phyloP scores from a whole-genome alignment of 2,797 vertebrate species.

The Hippopotamyrus pictus region DNA sequence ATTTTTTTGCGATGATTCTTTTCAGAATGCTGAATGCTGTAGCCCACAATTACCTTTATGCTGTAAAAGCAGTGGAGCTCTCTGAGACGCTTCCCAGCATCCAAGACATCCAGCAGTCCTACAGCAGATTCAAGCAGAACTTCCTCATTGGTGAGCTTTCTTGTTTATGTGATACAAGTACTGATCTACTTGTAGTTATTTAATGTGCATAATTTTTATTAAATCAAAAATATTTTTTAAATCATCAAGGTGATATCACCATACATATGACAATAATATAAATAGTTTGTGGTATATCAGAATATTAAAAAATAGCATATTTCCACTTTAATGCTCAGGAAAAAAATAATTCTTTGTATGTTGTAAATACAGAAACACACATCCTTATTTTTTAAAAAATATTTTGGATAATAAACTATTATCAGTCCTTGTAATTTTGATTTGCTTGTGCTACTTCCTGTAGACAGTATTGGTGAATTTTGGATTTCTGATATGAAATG shows the following conservation, averaged over 20 bases:
- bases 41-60: slow-evolving; percentile 47
- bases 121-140: slow-evolving; percentile 74
- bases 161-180: neutral
- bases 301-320: neutral
- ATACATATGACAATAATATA: neutral
- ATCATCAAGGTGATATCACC: neutral
- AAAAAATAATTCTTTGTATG: neutral
- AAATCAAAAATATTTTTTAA: neutral
- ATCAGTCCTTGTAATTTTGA: neutral
- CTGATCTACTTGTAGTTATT: neutral
- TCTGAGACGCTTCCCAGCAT: slow-evolving; percentile 69
- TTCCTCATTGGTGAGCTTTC: slow-evolving; percentile 73
- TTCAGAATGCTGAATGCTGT: slow-evolving; percentile 49
- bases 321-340: neutral
- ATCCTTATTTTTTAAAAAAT: neutral
- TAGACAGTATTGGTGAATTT: slow-evolving; percentile 75
- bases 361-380: neutral
- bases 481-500: slow-evolving; percentile 82
- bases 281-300: neutral
- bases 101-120: slow-evolving; percentile 74
- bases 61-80: slow-evolving; percentile 70
- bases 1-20: slow-evolving; percentile 1
- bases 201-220: neutral
- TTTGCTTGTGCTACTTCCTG: slow-evolving; percentile 2
- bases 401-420: neutral